phyloP scores from a whole-genome alignment of 2,888 invertebrate species.

The Drosophila greeni region DNA sequence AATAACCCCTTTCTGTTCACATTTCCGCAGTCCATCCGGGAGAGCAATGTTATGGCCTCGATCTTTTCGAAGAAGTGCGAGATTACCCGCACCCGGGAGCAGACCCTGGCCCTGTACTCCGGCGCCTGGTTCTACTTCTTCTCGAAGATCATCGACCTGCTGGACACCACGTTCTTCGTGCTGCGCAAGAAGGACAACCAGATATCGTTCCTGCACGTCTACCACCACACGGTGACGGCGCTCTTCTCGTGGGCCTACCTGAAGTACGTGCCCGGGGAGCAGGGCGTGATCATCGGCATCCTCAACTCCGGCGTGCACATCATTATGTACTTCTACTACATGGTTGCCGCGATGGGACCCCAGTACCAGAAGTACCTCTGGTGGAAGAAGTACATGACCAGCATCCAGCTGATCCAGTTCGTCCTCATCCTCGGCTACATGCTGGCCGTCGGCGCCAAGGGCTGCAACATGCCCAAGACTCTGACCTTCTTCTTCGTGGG shows the following conservation, averaged over 20 bases:
- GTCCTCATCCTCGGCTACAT: slow-evolving; percentile 84
- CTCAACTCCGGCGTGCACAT: slow-evolving; percentile 80
- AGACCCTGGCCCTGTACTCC: slow-evolving; percentile 80
- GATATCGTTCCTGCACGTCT: slow-evolving; percentile 92
- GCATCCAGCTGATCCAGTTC: slow-evolving; percentile 82
- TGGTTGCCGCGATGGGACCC: slow-evolving; percentile 80
- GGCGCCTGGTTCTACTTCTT: slow-evolving; percentile 90
- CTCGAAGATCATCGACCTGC: slow-evolving; percentile 87
- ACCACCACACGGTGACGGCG: slow-evolving; percentile 91
- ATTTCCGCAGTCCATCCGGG: slow-evolving; percentile 66
- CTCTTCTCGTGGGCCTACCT: slow-evolving; percentile 89
- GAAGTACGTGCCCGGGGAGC: slow-evolving; percentile 84
- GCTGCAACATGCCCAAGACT: slow-evolving; percentile 81
- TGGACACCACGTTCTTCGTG: slow-evolving; percentile 93
- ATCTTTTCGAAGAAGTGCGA: slow-evolving; percentile 76
- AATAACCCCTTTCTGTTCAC: not conserved
- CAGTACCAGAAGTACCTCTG: slow-evolving; percentile 80
- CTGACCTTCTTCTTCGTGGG: slow-evolving; percentile 81
- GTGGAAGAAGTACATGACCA: slow-evolving; percentile 81
- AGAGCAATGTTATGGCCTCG: slow-evolving; percentile 74
- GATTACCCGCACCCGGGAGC: slow-evolving; percentile 72
- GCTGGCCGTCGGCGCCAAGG: slow-evolving; percentile 79
- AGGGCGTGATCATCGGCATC: slow-evolving; percentile 80
- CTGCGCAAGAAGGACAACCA: slow-evolving; percentile 93
- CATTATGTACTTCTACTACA: slow-evolving; percentile 81